Base-by-base conservation (phyloP, 2,113 vertebrate species). In the Crocuta crocuta region DNA sequence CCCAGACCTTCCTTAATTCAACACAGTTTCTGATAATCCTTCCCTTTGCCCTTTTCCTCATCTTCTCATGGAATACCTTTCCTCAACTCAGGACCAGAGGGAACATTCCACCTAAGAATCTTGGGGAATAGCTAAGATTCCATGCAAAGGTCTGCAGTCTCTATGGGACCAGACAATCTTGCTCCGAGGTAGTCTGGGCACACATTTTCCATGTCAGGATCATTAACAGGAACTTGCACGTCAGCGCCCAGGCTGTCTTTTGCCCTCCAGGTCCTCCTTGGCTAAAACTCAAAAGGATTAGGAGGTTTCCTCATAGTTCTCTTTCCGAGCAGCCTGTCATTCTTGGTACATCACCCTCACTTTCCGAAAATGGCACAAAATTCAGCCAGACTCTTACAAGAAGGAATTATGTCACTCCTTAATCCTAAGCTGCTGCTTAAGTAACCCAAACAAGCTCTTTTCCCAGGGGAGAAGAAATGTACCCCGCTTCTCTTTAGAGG, bases 331-430 rank as follows among this genome's bases (percentile, higher is more conserved):
- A 95, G 48, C 63, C 86, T 97, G 48, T 92, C 65, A 97, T 94
- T 84, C 68, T 70, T 74, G 19, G 39, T 97, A 33, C 19, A 78
- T 97, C 91, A 96, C 76, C 45, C 89, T 96, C 71, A 73, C 13
- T 98, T 98, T 96, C 94, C 39, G 81, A 97, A 98, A 97, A 92
- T 85, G 97, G 80, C 97, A 96, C 61, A 82, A 93, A 92, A 87
- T 70, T 65, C 87, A 96, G 89, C 96, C 97, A 98, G 76, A 87
- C 76, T 97, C 90, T 98, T 97, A 95, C 97, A 97, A 98, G 90
- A 97, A 98, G 71, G 70, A 76, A 97, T 95, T 93, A 93, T 90
- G 94, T 96, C 94, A 98, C 61, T 97, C 80, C 21, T 92, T 53
- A 89, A 71, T 84, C 61, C 55, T 96, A 89, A 33, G 5, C 45